Evolutionary conservation across 2,797 vertebrate species (phyloP).

Genomic region (Molossus molossus): DNA sequence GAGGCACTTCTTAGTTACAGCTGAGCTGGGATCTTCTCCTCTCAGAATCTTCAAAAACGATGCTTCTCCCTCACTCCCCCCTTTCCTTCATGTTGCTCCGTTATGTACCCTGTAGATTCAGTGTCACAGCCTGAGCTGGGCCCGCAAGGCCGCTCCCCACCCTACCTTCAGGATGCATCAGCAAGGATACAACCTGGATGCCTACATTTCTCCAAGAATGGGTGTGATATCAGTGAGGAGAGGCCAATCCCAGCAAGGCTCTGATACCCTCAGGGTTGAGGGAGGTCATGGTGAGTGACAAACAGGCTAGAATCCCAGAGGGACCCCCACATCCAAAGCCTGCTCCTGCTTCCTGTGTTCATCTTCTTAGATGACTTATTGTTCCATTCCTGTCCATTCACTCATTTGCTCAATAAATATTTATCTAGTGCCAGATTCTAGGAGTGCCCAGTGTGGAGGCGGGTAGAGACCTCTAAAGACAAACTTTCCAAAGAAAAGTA

Average conservation of each 20-base stretch:
- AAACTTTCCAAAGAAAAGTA: not conserved
- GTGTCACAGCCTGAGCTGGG: conserved; percentile 92
- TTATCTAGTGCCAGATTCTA: not conserved
- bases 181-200: conserved; percentile 91
- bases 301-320: not conserved
- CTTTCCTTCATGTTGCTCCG: fast-evolving
- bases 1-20: not conserved
- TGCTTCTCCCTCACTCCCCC: not conserved
- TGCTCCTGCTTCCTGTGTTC: not conserved
- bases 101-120: conserved; percentile 88
- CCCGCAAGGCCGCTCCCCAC: conserved; percentile 86
- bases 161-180: conserved; percentile 92
- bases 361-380: not conserved
- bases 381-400: not conserved
- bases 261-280: not conserved
- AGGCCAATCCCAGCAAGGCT: not conserved
- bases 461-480: not conserved
- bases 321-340: not conserved
- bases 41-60: not conserved
- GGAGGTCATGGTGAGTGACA: conserved; percentile 20
- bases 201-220: conserved; percentile 92
- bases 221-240: conserved; percentile 82
- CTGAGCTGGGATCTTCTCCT: not conserved
- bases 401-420: not conserved
- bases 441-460: not conserved